Evolutionary conservation across 2,797 vertebrate genomes (phyloP), one percentile per base, ranked within the genome.

Genomic region (Alca torda): DNA sequence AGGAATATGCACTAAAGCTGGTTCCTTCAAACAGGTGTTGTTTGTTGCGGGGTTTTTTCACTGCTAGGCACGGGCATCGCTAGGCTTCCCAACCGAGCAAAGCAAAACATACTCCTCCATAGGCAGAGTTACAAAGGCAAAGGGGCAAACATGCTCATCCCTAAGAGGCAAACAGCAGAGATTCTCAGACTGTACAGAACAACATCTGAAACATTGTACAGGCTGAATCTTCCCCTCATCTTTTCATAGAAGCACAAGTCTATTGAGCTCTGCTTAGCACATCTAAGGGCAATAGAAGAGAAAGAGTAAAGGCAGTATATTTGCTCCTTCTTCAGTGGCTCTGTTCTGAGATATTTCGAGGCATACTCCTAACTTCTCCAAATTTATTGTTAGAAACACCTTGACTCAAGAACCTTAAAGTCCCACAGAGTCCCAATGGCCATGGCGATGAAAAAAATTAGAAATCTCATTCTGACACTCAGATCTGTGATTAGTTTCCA

Each of bases 171-270:
- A 74, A 16, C 51, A 53, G 41, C 43, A 80, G 70, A 57, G 76
- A 41, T 28, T 37, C 73, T 79, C 73, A 51, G 46, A 37, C 23
- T n/a, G 10, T 8, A 33, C 23, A 73, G 48, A 83, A 35, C 16
- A 41, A 28, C 1, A 0, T 31, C 20, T 78, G 61, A 75, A 50
- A 33, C 12, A 5, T 5, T 72, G 20, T 11, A 59, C 0, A 1
- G 48, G n/a, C 21, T 51, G 4, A 19, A 59, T 46, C 7, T 17
- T 31, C 33, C 11, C 10, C 6, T 20, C 1, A 1, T 20, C 51
- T 37, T 37, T 77, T 74, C 64, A 31, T 0, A 28, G 65, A 82
- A 61, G 28, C 35, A 50, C 46, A n/a, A 5, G 24, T 59, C 37
- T 84, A 21, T 57, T 3, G 6, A 19, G 26, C 69, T 59, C 54